Percentiles rank a stretch among this genome's conserved stretches.
Evolutionary conservation across 2,888 invertebrate species (phyloP).

Genomic region (Heliconius aoede): DNA sequence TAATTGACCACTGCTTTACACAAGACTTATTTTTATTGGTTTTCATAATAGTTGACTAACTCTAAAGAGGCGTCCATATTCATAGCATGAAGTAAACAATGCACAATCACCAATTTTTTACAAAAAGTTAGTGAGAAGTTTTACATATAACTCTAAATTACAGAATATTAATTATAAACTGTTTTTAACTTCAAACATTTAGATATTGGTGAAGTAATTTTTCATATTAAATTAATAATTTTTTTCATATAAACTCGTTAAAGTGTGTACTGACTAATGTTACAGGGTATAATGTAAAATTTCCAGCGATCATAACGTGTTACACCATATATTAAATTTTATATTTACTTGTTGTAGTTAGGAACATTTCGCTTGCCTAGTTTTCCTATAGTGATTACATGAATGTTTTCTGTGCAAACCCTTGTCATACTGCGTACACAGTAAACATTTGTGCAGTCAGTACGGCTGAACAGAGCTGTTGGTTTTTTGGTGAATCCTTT

Average conservation of each 20-base stretch:
- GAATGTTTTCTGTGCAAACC: neutral
- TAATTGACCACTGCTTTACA: conserved; percentile 78
- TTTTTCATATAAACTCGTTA: conserved; percentile 50
- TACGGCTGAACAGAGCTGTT: neutral
- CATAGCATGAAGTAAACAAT: conserved; percentile 78
- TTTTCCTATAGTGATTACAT: neutral
- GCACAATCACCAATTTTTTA: conserved; percentile 79
- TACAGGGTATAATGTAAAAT: neutral
- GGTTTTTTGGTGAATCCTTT: too few species aligned
- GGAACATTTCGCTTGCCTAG: neutral
- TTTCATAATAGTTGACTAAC: conserved; percentile 78
- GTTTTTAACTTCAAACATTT: conserved; percentile 67
- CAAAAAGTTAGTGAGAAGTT: conserved; percentile 72
- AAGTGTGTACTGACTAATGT: neutral
- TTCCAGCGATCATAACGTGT: neutral
- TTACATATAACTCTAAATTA: conserved; percentile 66
- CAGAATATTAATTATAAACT: conserved; percentile 66
- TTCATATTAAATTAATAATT: conserved; percentile 69
- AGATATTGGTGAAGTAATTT: conserved; percentile 63
- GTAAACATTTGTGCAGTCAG: too few species aligned
- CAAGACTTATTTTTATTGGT: conserved; percentile 81
- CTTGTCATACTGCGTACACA: too few species aligned
- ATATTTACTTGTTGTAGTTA: neutral
- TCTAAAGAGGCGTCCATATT: conserved; percentile 81
- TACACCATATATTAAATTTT: neutral